These are phyloP conservation scores for Gymnocypris eckloni DNA, from an alignment of 2,797 vertebrate species.

Conservation along the genomic window DNA sequence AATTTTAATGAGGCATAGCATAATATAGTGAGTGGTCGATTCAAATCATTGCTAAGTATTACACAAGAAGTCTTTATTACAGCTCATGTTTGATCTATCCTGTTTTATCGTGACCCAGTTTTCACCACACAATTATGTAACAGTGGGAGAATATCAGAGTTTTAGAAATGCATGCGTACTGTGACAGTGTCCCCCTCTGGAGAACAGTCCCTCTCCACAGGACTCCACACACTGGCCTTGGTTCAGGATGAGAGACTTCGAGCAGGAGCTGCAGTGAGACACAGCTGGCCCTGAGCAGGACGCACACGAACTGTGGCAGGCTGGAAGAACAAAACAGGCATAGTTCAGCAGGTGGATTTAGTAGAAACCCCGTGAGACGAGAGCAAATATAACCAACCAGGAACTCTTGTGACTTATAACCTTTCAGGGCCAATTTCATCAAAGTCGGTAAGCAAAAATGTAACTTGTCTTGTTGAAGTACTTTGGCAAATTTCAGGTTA, in stretches of 20 bases:
- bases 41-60: background rate
- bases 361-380: background rate
- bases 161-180: constrained; percentile 74
- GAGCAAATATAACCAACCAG: background rate
- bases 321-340: constrained; percentile 68
- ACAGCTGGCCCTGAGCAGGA: constrained; percentile 84
- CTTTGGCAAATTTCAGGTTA: background rate
- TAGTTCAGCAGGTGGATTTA: background rate
- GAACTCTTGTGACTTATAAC: background rate
- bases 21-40: background rate
- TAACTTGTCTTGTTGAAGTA: no score
- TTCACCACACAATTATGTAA: constrained; percentile 61
- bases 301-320: constrained; percentile 84
- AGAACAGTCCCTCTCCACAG: constrained; percentile 88
- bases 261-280: constrained; percentile 84
- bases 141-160: constrained; percentile 68
- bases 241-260: constrained; percentile 69
- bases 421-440: background rate
- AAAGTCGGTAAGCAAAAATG: background rate
- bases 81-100: background rate
- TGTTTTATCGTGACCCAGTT: constrained; percentile 35
- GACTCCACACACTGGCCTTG: constrained; percentile 83
- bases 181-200: constrained; percentile 80
- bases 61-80: background rate
- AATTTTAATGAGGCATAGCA: background rate